Percentiles rank a stretch among this genome's conserved stretches.
phyloP scores from a whole-genome alignment of 1,140 invertebrate species.

The Colletes gigas region DNA sequence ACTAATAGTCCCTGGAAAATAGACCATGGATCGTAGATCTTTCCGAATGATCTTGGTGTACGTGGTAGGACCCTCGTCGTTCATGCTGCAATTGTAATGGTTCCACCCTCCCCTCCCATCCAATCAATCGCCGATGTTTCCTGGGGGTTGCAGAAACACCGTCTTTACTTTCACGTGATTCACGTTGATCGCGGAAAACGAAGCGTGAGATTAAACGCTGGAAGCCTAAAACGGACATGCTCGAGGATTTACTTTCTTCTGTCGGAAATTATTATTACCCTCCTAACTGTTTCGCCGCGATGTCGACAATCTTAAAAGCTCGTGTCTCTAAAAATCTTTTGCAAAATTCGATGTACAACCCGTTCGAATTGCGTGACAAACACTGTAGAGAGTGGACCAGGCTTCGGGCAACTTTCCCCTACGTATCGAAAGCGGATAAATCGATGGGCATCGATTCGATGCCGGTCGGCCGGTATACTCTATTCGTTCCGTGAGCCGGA shows the following conservation, averaged over 20 bases:
- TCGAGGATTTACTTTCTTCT: constrained; percentile 7
- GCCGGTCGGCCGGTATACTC: not conserved
- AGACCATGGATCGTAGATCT: constrained; percentile 36
- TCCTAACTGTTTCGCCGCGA: not conserved
- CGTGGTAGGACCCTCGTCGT: constrained; percentile 24
- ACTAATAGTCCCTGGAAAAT: constrained; percentile 39
- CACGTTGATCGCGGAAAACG: constrained; percentile 46
- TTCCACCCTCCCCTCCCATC: constrained; percentile 14
- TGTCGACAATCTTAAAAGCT: too few relatives aligned
- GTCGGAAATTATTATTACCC: constrained; percentile 13
- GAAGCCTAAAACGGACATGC: not conserved
- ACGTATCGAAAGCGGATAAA: not conserved
- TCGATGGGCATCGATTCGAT: not conserved
- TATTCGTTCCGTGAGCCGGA: not conserved
- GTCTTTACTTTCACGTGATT: constrained; percentile 54
- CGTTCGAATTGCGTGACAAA: too few relatives aligned
- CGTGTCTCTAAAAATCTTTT: too few relatives aligned
- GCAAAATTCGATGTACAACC: too few relatives aligned
- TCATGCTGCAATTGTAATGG: constrained; percentile 45
- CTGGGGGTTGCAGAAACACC: constrained; percentile 34
- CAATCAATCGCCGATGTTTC: constrained; percentile 52
- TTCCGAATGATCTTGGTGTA: constrained; percentile 29
- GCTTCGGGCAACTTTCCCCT: too few relatives aligned
- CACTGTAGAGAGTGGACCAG: too few relatives aligned
- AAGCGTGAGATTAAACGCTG: constrained; percentile 57